Evolutionary conservation across 2,113 vertebrate species (phyloP).

Genomic region (Burhinus oedicnemus): DNA sequence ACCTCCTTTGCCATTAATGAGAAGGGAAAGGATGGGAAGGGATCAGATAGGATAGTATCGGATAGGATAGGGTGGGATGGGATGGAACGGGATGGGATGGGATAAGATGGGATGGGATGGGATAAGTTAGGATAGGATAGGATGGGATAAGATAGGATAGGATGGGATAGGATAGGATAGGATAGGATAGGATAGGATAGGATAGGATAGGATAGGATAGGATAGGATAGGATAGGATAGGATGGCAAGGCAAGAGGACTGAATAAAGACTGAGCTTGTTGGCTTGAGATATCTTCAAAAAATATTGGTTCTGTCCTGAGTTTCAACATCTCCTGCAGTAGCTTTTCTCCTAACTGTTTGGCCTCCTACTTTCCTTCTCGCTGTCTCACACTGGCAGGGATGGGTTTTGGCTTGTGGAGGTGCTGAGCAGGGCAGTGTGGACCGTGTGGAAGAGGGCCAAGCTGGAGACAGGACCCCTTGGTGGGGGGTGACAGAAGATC

Average conservation of each 20-base stretch:
- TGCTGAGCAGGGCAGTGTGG: neutral
- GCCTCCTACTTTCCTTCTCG: neutral
- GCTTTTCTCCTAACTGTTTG: neutral
- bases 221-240: neutral
- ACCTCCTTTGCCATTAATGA: neutral
- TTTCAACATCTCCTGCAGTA: neutral
- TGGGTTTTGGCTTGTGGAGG: neutral
- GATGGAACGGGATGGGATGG: too few species aligned
- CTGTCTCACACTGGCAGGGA: neutral
- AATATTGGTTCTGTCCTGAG: neutral
- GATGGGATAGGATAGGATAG: neutral
- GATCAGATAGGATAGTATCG: neutral
- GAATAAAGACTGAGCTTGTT: neutral
- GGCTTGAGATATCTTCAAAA: neutral
- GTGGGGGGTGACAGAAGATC: neutral
- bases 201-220: neutral
- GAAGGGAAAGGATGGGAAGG: neutral
- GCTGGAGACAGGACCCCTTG: neutral
- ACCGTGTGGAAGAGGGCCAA: neutral
- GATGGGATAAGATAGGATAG: neutral
- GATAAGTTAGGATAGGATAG: too few species aligned
- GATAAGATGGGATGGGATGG: neutral
- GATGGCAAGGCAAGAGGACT: neutral
- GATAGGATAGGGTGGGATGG: too few species aligned
- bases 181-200: too few species aligned